Evolutionary conservation across 2,113 vertebrate genomes (phyloP).

Genomic region (Mystacornis crossleyi): DNA sequence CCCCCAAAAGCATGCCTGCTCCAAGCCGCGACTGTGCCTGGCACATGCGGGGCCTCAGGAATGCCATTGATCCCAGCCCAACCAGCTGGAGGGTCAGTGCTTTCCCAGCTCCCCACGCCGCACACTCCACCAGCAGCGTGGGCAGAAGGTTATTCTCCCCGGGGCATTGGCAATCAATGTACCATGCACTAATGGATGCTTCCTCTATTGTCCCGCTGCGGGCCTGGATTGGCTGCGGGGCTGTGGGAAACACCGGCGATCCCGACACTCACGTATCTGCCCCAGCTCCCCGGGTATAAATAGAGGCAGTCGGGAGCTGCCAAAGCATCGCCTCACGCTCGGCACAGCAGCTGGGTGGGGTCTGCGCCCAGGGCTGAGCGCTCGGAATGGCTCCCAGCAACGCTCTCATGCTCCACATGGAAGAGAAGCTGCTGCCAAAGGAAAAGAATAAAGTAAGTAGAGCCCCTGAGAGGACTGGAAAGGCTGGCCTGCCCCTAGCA

Average conservation of each 20-base stretch:
- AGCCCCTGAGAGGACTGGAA: neutral
- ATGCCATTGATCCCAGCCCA: neutral
- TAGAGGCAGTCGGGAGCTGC: neutral
- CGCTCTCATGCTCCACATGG: neutral
- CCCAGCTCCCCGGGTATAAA: constrained; percentile 31
- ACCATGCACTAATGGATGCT: constrained; percentile 50
- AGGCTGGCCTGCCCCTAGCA: neutral
- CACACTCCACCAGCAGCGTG: constrained; percentile 53
- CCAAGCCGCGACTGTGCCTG: neutral
- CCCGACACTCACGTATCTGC: constrained; percentile 35
- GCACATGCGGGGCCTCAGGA: neutral
- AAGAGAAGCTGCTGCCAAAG: constrained; percentile 57
- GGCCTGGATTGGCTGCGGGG: constrained; percentile 57
- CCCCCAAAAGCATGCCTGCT: neutral
- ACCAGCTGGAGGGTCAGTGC: constrained; percentile 11
- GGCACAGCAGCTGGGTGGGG: neutral
- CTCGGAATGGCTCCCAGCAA: constrained; percentile 50
- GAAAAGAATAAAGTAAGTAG: constrained; percentile 69
- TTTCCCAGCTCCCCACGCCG: constrained; percentile 35
- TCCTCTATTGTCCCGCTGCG: constrained; percentile 23
- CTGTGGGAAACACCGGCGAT: constrained; percentile 69
- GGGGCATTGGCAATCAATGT: constrained; percentile 49
- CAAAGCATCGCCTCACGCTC: neutral
- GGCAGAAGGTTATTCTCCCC: constrained; percentile 65
- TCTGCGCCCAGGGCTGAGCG: neutral